phyloP scores from a whole-genome alignment of 2,113 vertebrate genomes.

The Catharus bicknelli region DNA sequence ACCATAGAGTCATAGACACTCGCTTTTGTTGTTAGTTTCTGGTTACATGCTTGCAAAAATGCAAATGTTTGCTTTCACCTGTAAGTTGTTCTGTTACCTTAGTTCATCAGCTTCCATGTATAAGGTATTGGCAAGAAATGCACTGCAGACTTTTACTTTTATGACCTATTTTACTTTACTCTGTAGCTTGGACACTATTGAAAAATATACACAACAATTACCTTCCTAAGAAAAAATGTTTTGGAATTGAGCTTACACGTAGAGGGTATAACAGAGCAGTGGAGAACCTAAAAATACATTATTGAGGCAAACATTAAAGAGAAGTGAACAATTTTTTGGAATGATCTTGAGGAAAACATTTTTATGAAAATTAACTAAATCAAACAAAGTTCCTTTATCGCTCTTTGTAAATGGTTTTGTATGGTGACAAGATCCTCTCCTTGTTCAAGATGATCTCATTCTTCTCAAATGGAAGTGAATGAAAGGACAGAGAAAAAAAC shows the following conservation, averaged over 20 bases:
- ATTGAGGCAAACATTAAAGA: neutral
- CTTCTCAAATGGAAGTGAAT: neutral
- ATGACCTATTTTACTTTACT: neutral
- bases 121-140: neutral
- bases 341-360: neutral
- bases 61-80: neutral
- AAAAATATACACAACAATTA: neutral
- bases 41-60: neutral
- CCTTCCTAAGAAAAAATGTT: neutral
- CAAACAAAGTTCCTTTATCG: neutral
- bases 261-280: neutral
- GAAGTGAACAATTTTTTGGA: slow-evolving; percentile 1
- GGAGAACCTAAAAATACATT: neutral
- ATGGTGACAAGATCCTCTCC: slow-evolving; percentile 1
- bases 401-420: neutral
- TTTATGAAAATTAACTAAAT: slow-evolving; percentile 2
- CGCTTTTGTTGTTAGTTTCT: neutral
- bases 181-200: neutral
- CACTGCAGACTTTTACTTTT: neutral
- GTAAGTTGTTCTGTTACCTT: neutral
- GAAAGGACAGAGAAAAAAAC: neutral
- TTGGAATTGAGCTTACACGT: neutral
- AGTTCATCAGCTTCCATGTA: neutral
- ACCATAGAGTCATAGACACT: neutral
- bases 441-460: neutral